Base-by-base conservation (phyloP, 2,888 invertebrate species). In the Tipula helvola region DNA sequence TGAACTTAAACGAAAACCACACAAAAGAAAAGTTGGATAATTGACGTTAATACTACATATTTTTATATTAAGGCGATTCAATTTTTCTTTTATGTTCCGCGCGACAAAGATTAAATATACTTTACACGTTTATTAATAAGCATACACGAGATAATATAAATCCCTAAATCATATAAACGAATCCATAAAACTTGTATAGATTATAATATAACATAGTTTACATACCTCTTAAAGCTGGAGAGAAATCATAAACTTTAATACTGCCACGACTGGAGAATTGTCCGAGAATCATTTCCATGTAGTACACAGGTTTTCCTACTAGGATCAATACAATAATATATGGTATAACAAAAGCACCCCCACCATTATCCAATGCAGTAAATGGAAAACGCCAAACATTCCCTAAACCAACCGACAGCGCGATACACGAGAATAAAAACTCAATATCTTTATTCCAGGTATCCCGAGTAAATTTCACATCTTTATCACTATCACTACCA, bases 261-360 rank as follows among this genome's bases (percentile, higher is more conserved):
- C 94, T 94, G 12, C 96, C 95, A 88, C 93, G 92, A 88, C 94
- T 94, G 41, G 94, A 94, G 90, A 95, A 96, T 90, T 96, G 96
- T 1, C 96, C 96, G 83, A 96, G 91, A 5, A 94, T 92, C 92
- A 95, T 94, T 91, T 96, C 96, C 91, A 96, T 91, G 89, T 95
- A 95, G 89, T 96, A 95, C 88, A 96, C 92, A 0, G 95, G 95
- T 88, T 94, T 93, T 86, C 95, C 95, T 86, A 95, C 93, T 86
- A 95, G 89, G 86, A 94, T 91, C 86, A 95, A 90, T 8, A 95
- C 93, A 87, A 95, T 92, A 86, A 95, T 90, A 89, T 95, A 91
- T 44, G 95, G 95, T 87, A 95, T 94, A 36, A 95, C 90, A 88
- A 95, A 95, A 0, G 94, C 95, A 7, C 94, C 95, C 1, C 95